phyloP scores from a whole-genome alignment of 2,113 vertebrate genomes.

The Rhombomys opimus region DNA sequence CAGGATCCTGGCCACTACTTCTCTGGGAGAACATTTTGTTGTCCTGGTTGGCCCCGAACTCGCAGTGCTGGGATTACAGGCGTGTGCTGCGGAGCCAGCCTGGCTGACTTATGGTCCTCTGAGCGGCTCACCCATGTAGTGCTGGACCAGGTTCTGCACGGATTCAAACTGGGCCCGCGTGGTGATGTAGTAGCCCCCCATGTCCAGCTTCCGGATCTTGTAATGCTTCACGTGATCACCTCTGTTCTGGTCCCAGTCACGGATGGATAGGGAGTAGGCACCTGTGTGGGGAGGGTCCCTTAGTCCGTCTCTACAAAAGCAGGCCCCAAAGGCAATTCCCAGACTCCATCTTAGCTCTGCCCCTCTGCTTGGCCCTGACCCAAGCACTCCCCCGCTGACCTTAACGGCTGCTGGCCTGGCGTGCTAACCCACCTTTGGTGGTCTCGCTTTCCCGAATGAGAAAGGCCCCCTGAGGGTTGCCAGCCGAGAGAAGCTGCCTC shows the following conservation, averaged over 20 bases:
- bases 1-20: neutral
- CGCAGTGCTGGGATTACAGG: too few relatives aligned
- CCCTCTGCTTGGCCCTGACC: neutral
- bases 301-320: neutral
- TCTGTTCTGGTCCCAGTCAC: slow-evolving; percentile 95
- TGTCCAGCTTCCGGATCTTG: slow-evolving; percentile 98
- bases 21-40: too few relatives aligned
- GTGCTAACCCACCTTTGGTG: slow-evolving; percentile 90
- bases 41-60: too few relatives aligned
- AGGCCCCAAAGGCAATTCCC: neutral
- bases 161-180: slow-evolving; percentile 95
- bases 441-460: slow-evolving; percentile 97
- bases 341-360: neutral
- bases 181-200: slow-evolving; percentile 98
- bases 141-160: slow-evolving; percentile 93
- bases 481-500: slow-evolving; percentile 91
- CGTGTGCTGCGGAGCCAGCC: too few relatives aligned
- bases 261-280: slow-evolving; percentile 97
- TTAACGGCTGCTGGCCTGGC: rapidly evolving
- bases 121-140: slow-evolving; percentile 92
- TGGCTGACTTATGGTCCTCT: neutral
- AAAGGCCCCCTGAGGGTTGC: slow-evolving; percentile 93
- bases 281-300: slow-evolving; percentile 84
- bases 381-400: neutral
- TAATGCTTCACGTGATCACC: slow-evolving; percentile 98